phyloP scores from a whole-genome alignment of 2,888 invertebrate species.

The Troides aeacus region DNA sequence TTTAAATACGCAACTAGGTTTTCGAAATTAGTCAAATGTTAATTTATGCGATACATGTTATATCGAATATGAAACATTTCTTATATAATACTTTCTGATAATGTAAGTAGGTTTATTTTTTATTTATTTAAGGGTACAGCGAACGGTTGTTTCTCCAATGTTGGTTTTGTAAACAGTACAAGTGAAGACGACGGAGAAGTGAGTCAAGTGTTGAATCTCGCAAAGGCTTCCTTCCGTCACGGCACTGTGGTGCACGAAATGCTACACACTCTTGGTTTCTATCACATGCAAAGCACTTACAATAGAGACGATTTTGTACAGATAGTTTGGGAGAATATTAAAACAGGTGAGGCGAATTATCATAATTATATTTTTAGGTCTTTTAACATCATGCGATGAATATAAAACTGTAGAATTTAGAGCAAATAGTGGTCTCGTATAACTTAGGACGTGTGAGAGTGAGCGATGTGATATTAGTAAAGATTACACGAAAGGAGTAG shows the following conservation, averaged over 20 bases:
- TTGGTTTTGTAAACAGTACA: conserved; percentile 52
- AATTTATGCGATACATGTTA: no score
- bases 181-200: conserved; percentile 48
- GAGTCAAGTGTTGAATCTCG: conserved; percentile 75
- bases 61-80: no score
- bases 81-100: no score
- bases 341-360: conserved; percentile 63
- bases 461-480: no score
- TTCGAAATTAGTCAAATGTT: no score
- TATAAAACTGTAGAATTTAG: no score
- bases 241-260: conserved; percentile 88
- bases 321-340: conserved; percentile 87
- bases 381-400: neutral
- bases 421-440: no score
- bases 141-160: conserved; percentile 75
- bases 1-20: no score
- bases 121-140: conserved; percentile 83
- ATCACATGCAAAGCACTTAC: conserved; percentile 89
- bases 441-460: no score
- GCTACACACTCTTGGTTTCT: conserved; percentile 89
- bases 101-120: no score
- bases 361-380: neutral
- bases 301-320: conserved; percentile 88
- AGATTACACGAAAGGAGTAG: no score
- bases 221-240: conserved; percentile 78